Percentiles rank a stretch among this genome's conserved stretches.
phyloP scores from a whole-genome alignment of 2,797 vertebrate genomes.

The Lepus oiostolus region DNA sequence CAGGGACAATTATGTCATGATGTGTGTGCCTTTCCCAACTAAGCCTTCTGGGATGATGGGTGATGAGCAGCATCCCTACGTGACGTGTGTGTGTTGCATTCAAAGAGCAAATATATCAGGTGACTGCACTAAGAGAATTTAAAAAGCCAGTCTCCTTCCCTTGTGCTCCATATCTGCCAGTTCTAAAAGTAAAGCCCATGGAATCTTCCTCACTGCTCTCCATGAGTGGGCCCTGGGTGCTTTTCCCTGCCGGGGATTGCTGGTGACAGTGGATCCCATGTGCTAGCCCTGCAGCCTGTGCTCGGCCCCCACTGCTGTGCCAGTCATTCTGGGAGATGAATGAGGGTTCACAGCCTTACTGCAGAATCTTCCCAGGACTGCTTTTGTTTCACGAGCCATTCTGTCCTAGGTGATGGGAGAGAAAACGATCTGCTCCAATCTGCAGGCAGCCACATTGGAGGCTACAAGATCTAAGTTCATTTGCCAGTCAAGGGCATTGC shows the following conservation, averaged over 20 bases:
- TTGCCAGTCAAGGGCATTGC: neutral
- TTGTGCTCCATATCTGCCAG: neutral
- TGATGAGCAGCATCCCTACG: neutral
- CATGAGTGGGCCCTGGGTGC: accelerated
- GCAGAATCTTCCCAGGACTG: neutral
- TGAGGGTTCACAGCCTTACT: neutral
- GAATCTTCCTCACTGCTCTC: neutral
- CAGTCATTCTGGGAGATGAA: neutral
- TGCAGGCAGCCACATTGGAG: neutral
- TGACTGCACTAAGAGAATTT: neutral
- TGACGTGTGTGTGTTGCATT: neutral
- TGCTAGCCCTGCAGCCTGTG: neutral
- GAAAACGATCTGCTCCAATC: neutral
- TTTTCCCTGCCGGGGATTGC: neutral
- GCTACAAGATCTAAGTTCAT: neutral
- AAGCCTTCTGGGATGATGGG: neutral
- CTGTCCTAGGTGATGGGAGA: neutral
- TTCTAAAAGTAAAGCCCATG: neutral
- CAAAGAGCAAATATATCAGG: constrained; percentile 16
- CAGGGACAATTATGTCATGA: neutral
- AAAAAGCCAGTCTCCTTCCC: neutral
- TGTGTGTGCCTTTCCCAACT: constrained; percentile 3
- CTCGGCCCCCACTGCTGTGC: neutral
- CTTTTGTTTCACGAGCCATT: neutral
- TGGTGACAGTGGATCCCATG: accelerated